Evolutionary conservation across 1,140 invertebrate species (phyloP).

Genomic region (Bombus fervidus): DNA sequence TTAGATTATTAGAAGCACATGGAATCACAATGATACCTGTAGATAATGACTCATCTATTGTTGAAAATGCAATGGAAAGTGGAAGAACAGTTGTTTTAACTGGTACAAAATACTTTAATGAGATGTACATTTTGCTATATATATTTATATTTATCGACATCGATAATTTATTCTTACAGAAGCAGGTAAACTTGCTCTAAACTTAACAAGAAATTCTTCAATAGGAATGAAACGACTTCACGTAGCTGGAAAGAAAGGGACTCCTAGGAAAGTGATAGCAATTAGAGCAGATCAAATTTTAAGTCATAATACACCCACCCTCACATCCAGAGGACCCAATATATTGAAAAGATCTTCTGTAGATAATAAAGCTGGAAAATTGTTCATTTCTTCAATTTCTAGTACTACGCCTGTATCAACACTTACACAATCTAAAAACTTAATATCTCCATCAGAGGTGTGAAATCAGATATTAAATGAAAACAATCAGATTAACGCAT

Average conservation of each 20-base stretch:
- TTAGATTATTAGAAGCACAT: slow-evolving; percentile 89
- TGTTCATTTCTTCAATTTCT: slow-evolving; percentile 73
- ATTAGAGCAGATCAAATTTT: slow-evolving; percentile 79
- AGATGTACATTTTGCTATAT: not conserved
- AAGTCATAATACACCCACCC: slow-evolving; percentile 68
- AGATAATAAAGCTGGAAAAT: slow-evolving; percentile 79
- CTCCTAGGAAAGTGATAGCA: slow-evolving; percentile 77
- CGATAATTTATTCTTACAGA: slow-evolving; percentile 79
- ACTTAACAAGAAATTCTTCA: slow-evolving; percentile 82
- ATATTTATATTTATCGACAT: not conserved
- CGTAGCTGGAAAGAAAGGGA: slow-evolving; percentile 69
- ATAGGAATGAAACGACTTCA: slow-evolving; percentile 75
- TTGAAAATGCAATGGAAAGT: slow-evolving; percentile 90
- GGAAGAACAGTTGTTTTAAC: slow-evolving; percentile 91
- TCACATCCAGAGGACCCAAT: slow-evolving; percentile 73
- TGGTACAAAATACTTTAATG: slow-evolving; percentile 79
- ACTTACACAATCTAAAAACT: slow-evolving; percentile 62
- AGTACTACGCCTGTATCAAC: slow-evolving; percentile 65
- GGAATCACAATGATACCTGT: slow-evolving; percentile 90
- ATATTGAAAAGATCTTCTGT: slow-evolving; percentile 79
- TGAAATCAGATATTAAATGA: not conserved
- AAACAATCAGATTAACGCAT: not conserved
- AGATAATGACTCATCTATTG: slow-evolving; percentile 87
- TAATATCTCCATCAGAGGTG: slow-evolving; percentile 55
- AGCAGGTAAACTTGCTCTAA: slow-evolving; percentile 89